Evolutionary conservation across 2,797 vertebrate species (phyloP), one percentile per base, ranked within the genome.

Genomic region (Tauraco hartlaubi): DNA sequence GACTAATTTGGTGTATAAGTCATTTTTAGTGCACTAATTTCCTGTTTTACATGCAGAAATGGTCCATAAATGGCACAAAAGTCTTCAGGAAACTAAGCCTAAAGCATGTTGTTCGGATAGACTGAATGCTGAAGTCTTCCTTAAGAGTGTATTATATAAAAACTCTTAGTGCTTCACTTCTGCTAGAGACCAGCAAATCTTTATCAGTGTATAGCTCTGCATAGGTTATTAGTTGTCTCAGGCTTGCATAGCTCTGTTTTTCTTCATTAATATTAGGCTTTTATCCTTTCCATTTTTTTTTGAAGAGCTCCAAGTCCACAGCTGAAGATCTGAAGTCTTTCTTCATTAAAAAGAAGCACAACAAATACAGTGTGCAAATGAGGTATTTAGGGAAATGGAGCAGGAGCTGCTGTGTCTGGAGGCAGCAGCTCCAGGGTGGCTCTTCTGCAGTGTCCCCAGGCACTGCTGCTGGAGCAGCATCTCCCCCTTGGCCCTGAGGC

Each of bases 11-110:
- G 95, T 81, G 71, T 28, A 66, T 97, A 96, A 90, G 90, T 98
- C 96, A 97, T 96, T 97, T 98, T 98, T 96, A 97, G 95, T 94
- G 86, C 87, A 73, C 94, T 93, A 91, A 95, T 96, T 94, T 96
- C 94, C 97, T 92, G 69, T 92, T 96, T 97, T 96, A 92, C 78
- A 92, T 88, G 93, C 92, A 97, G 91, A 97, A 96, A 96, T 90
- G 82, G 93, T 92, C 78, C 74, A 81, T 94, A 96, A 97, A 95
- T 83, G 92, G 96, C 94, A 95, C 93, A 92, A 86, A 96, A 96
- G 85, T 89, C 89, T 95, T 90, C 78, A 80, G 61, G 52, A 97
- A 96, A 62, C 91, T 83, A 76, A 96, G 90, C 89, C 90, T 83
- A 76, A 96, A 91, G 62, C 79, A 94, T 85, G 72, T 64, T 43